These are phyloP conservation scores for Rostratula benghalensis DNA, from an alignment of 2,113 vertebrate genomes.

Conservation along the genomic window DNA sequence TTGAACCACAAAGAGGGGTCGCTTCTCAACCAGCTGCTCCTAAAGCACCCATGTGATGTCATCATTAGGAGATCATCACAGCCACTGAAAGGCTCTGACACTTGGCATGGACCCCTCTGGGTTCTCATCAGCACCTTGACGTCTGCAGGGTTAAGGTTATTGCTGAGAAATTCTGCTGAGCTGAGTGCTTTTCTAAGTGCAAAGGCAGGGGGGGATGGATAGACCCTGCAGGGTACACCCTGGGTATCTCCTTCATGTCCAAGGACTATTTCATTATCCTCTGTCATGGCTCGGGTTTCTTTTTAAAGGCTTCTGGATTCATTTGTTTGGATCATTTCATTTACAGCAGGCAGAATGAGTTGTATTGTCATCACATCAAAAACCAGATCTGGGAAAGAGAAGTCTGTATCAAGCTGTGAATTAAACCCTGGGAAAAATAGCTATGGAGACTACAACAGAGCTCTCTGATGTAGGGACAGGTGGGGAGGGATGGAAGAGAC, in stretches of 20 bases:
- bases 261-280: neutral
- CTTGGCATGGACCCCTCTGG: neutral
- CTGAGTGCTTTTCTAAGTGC: neutral
- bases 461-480: accelerated
- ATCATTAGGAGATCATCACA: neutral
- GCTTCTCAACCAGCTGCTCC: neutral
- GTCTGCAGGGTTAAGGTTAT: neutral
- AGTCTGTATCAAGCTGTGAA: neutral
- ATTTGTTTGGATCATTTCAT: neutral
- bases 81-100: neutral
- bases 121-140: neutral
- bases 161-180: neutral
- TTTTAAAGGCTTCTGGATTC: neutral
- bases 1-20: neutral
- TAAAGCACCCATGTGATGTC: neutral
- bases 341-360: neutral
- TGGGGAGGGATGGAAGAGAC: neutral
- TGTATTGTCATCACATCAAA: neutral
- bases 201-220: neutral
- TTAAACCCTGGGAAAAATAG: neutral
- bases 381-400: neutral
- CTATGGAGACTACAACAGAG: neutral
- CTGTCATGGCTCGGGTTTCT: neutral
- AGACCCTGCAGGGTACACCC: neutral
- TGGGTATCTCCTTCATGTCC: neutral